Percentiles rank a stretch among this genome's conserved stretches.
Evolutionary conservation across 1,140 invertebrate species (phyloP).

Genomic region (Chionoecetes opilio): DNA sequence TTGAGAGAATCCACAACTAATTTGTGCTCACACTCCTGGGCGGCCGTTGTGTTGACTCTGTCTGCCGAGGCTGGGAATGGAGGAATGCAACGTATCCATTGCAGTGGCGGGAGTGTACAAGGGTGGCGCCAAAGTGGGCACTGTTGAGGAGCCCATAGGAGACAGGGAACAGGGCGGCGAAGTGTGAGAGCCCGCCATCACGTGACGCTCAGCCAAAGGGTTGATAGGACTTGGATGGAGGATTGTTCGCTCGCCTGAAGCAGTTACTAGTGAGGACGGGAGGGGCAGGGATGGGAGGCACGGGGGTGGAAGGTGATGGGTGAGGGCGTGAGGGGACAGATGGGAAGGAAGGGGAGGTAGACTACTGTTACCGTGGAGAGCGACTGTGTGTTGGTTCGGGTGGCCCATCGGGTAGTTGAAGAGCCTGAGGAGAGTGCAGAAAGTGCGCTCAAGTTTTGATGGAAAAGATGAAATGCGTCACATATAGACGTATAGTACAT

Average conservation of each 20-base stretch:
- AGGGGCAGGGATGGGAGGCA: conserved; percentile 68
- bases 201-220: conserved; percentile 64
- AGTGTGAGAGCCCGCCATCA: conserved; percentile 58
- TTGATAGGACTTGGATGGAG: conserved; percentile 67
- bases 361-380: conserved; percentile 60
- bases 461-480: too few species aligned
- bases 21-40: conserved; percentile 34
- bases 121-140: conserved; percentile 68
- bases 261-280: conserved; percentile 62
- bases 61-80: conserved; percentile 36
- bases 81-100: conserved; percentile 46
- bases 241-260: conserved; percentile 56
- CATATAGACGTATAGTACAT: too few species aligned
- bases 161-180: conserved; percentile 45
- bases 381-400: conserved; percentile 80
- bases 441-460: background rate
- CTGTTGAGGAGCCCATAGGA: conserved; percentile 53
- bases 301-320: conserved; percentile 61
- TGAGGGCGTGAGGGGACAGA: conserved; percentile 43
- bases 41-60: conserved; percentile 58
- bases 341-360: conserved; percentile 58
- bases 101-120: conserved; percentile 58
- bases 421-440: conserved; percentile 69
- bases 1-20: background rate
- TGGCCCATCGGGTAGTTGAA: conserved; percentile 78